phyloP scores from a whole-genome alignment of 2,888 invertebrate species.

The Imbricaverruca yamaguchii region DNA sequence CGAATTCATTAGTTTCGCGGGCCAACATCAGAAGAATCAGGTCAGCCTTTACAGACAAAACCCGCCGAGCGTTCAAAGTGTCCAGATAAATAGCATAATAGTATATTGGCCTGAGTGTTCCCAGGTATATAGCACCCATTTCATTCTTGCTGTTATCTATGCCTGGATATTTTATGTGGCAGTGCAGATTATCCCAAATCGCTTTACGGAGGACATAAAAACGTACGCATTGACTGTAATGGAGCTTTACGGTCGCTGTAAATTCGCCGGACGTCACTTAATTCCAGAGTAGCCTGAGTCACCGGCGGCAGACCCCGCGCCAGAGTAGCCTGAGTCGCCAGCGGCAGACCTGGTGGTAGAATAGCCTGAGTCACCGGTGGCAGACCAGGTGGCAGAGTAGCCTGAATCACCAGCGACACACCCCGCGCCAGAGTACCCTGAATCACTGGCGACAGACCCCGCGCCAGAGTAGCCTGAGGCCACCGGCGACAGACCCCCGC shows the following conservation, averaged over 20 bases:
- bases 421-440: no score
- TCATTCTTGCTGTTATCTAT: background rate
- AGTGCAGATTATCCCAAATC: constrained; percentile 8
- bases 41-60: background rate
- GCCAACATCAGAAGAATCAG: background rate
- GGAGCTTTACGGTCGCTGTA: background rate
- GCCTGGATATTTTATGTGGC: background rate
- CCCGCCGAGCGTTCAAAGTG: background rate
- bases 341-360: no score
- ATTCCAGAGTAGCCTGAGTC: background rate
- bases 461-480: no score
- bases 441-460: no score
- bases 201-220: constrained; percentile 13
- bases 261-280: background rate
- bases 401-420: no score
- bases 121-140: background rate
- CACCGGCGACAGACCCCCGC: no score
- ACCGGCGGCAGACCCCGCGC: no score
- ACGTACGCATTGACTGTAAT: constrained; percentile 9
- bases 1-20: no score
- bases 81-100: background rate
- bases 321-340: no score
- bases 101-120: background rate
- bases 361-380: no score
- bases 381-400: no score